Evolutionary conservation across 2,113 vertebrate genomes (phyloP), one percentile per base, ranked within the genome.

Genomic region (Corvus cornix): DNA sequence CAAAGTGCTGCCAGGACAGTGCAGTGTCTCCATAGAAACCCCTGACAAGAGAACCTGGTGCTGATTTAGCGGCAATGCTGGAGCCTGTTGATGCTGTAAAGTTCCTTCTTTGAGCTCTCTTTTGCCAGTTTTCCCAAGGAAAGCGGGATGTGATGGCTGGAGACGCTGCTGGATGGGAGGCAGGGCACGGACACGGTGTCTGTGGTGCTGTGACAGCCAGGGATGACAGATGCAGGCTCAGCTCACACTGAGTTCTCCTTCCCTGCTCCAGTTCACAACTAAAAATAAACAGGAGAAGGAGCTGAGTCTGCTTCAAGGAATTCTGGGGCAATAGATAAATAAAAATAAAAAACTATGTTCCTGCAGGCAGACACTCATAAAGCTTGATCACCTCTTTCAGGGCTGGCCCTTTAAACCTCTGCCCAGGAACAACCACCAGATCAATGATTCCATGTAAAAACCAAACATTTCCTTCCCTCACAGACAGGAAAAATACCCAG

Each of bases 1-100:
- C 67, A 26, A 73, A 63, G 83, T 35, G 93, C 75, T 84, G 94
- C 95, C 92, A 96, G 97, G 94, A 94, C 97, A 97, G 92, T 48
- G 74, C 86, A 48, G 70, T 0, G 96, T 97, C 96, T 79, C 97
- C 93, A 95, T 95, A 91, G 97, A 16, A 97, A 97, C 84, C 85
- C 90, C 89, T 30, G 86, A 58, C 82, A 94, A 59, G 66, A 44
- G 91, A 59, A 35, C 17, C 96, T 64, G 91, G 28, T 1, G 86
- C 92, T 91, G 68, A 28, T 56, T 16, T 18, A 39, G 23, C 0
- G 0, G 33, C 41, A 18, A 7, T 24, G 27, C 83, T 58, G 75
- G 35, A 30, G 58, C 84, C 75, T 63, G 44, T 6, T 11, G 33
- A 2, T 28, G 63, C 27, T n/a, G 56, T 7, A 0, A 53, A 41